Base-by-base conservation (phyloP, 2,797 vertebrate species). In the Hemitrygon akajei region DNA sequence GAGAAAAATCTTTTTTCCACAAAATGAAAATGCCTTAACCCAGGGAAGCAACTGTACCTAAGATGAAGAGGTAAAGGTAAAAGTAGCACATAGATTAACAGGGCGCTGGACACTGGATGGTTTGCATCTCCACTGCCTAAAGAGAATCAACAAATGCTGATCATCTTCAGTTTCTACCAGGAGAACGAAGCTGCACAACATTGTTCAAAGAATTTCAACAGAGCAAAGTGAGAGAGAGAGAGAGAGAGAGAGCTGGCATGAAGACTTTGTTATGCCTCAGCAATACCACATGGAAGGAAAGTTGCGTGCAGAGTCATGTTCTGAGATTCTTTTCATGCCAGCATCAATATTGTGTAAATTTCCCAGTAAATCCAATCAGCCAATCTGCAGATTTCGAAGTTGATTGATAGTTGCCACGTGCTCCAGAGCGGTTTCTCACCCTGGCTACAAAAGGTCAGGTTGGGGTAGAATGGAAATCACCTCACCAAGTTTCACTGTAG, bases 21-120 rank as follows among this genome's bases (percentile, higher is more conserved):
- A 98, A 96, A 96, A 97, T 98, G 97, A 97, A 97, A 97, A 97
- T 99, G 99, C 99, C 98, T 99, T 99, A 99, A 97, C 97, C 95
- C 96, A 95, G 96, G 97, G 97, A 96, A 97, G 95, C 96, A 95
- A 97, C 95, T 96, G 95, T 95, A 95, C 95, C 93, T 94, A 94
- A 94, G 95, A 97, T 96, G 47, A 94, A 94, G 95, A 97, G 96
- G 96, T 96, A 95, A 95, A 87, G 94, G 94, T 96, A 96, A 76
- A 47, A 93, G 10, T 56, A 75, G 91, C 91, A 93, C 25, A 58
- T 27, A 76, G 69, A 56, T 93, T 30, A 93, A n/a, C 47, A 56
- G 91, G 91, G 69, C 69, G 71, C 89, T 0, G 71, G 16, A 30
- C 73, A n/a, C 40, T 27, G 66, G 89, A 91, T 93, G 69, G 73